These are phyloP conservation scores for Empis livida DNA, from an alignment of 2,888 invertebrate species.

Conservation along the genomic window DNA sequence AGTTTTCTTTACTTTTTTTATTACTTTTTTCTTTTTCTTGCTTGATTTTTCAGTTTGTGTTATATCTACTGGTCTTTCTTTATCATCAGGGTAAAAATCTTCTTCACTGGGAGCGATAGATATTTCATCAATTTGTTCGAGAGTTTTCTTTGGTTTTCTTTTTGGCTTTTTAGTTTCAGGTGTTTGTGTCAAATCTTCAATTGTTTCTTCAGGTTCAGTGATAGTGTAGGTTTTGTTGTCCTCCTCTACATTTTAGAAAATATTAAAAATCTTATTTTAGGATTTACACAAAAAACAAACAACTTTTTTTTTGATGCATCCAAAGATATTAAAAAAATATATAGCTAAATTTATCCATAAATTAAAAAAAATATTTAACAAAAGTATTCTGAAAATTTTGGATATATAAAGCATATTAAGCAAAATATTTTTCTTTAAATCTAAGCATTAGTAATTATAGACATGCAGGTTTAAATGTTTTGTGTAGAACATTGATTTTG, in stretches of 20 bases:
- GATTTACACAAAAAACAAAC: no score
- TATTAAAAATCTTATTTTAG: no score
- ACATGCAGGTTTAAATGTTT: no score
- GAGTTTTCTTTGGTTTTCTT: conserved; percentile 15
- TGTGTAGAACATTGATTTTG: no score
- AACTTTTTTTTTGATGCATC: no score
- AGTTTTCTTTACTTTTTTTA: conserved; percentile 25
- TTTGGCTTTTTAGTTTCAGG: conserved; percentile 23
- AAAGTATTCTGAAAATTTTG: no score
- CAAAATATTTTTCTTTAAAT: no score
- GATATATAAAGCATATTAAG: no score
- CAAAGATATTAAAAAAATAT: no score
- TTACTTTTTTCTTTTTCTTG: conserved; percentile 23
- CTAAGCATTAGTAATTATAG: no score
- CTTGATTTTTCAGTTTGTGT: neutral
- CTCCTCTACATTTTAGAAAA: conserved; percentile 23
- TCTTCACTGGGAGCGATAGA: neutral
- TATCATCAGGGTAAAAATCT: conserved; percentile 4
- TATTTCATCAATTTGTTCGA: conserved; percentile 24
- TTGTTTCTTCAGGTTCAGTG: conserved; percentile 34
- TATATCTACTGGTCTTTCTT: neutral
- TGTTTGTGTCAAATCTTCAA: conserved; percentile 30
- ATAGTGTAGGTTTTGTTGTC: conserved; percentile 34
- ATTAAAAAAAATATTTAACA: no score
- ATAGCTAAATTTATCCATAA: no score